phyloP scores from a whole-genome alignment of 2,888 invertebrate genomes.

The Tinea semifulvella region DNA sequence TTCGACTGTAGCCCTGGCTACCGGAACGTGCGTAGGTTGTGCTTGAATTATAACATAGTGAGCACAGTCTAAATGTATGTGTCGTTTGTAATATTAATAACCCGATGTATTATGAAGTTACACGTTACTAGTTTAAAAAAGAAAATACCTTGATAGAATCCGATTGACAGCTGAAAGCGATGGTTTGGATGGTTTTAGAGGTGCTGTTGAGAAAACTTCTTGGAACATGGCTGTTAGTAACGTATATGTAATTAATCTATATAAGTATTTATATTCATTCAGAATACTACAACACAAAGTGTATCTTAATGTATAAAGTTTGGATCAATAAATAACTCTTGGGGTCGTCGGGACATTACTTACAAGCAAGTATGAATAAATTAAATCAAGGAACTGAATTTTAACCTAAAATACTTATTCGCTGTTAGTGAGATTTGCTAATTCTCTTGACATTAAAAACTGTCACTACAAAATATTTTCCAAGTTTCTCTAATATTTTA shows the following conservation, averaged over 20 bases:
- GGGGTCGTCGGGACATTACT: background rate
- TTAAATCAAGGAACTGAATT: conserved; percentile 38
- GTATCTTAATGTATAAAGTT: background rate
- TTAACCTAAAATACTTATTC: conserved; percentile 9
- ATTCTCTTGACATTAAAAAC: conserved; percentile 2
- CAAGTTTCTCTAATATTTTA: background rate
- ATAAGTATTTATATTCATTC: background rate
- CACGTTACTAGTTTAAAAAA: no score
- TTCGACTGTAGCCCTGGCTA: no score
- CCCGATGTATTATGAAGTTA: no score
- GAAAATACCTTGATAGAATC: no score
- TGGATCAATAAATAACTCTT: background rate
- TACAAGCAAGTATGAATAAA: conserved; percentile 15
- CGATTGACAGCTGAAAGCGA: no score
- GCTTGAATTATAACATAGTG: no score
- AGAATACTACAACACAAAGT: conserved; percentile 5
- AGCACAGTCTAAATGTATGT: no score
- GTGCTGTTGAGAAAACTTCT: no score
- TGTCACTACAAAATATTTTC: conserved; percentile 1
- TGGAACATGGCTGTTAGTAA: no score
- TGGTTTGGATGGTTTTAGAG: no score
- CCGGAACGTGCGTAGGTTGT: no score
- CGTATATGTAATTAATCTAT: background rate
- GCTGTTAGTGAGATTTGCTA: conserved; percentile 12
- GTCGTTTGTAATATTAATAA: no score